A percentile compares a stretch with the other conserved stretches of the same genome.
These are phyloP conservation scores for Danio jaintianensis DNA, from an alignment of 2,797 vertebrate species.

Conservation along the genomic window DNA sequence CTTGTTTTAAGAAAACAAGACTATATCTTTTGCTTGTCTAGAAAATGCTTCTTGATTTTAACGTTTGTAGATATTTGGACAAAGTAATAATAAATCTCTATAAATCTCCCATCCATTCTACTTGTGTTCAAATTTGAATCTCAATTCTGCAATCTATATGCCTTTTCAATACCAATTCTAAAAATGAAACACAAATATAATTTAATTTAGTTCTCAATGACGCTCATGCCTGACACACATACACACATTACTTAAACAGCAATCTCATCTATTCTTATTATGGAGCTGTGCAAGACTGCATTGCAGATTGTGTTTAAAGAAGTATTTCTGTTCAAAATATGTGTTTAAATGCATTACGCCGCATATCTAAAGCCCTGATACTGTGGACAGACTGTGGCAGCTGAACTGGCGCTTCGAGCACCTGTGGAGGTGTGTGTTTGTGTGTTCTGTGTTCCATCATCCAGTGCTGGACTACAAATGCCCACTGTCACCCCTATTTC, in stretches of 20 bases:
- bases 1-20: no score
- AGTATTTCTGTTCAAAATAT: conserved; percentile 22
- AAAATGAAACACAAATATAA: background rate
- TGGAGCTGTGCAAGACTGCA: background rate
- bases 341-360: conserved; percentile 24
- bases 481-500: conserved; percentile 74
- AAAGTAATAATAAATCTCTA: no score
- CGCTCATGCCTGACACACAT: background rate
- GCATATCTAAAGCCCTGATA: conserved; percentile 22
- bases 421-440: conserved; percentile 38
- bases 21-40: no score
- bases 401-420: conserved; percentile 16
- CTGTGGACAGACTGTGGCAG: background rate
- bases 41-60: no score
- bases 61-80: no score
- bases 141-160: background rate
- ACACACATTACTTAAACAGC: conserved; percentile 33
- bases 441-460: conserved; percentile 51
- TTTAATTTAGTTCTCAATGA: background rate
- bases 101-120: background rate
- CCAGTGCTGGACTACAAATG: conserved; percentile 64
- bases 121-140: background rate
- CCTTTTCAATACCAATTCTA: background rate
- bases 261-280: background rate
- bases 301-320: conserved; percentile 30